Evolutionary conservation across 2,797 vertebrate species (phyloP), one percentile per base, ranked within the genome.

Genomic region (Decapterus maruadsi): DNA sequence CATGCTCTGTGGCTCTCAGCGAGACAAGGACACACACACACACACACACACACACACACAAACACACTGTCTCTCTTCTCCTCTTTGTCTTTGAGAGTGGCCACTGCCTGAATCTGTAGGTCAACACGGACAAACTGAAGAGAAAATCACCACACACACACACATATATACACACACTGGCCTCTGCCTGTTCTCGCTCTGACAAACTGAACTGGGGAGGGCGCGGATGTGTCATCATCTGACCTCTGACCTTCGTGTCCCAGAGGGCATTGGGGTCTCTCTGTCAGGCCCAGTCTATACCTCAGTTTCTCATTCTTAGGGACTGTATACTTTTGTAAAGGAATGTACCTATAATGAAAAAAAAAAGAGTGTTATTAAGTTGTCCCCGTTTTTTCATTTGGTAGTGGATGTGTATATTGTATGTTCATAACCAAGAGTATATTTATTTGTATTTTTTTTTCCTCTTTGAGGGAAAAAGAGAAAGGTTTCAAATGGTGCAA

Each of bases 261-360:
- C 87, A 88, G 81, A 85, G 86, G 88, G 90, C 89, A 88, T 86
- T 89, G 89, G 91, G 90, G 86, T 88, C 87, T 88, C 87, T 76
- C 70, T 54, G 87, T 86, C 86, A 62, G 89, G 90, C 90, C 89
- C 88, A 70, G 89, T 92, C 83, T 80, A 91, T 94, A 95, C 93
- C 94, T 94, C 93, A 94, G 90, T 91, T 90, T 94, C 89, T 93
- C 84, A 90, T 92, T 93, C 89, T 90, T 93, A 93, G 86, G 91
- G 91, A 93, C 94, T 93, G 92, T 94, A 90, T 85, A 94, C 93
- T 94, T 95, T 94, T 95, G 93, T 94, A 95, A 93, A 95, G 91
- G 94, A 94, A 94, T 95, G 92, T 94, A 94, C 84, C 84, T 90
- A 87, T 87, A 85, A 84, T 86, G 80, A 26, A 86, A 81, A 88